These are phyloP conservation scores for Distichodus sexfasciatus DNA, from an alignment of 2,797 vertebrate species.

Conservation along the genomic window DNA sequence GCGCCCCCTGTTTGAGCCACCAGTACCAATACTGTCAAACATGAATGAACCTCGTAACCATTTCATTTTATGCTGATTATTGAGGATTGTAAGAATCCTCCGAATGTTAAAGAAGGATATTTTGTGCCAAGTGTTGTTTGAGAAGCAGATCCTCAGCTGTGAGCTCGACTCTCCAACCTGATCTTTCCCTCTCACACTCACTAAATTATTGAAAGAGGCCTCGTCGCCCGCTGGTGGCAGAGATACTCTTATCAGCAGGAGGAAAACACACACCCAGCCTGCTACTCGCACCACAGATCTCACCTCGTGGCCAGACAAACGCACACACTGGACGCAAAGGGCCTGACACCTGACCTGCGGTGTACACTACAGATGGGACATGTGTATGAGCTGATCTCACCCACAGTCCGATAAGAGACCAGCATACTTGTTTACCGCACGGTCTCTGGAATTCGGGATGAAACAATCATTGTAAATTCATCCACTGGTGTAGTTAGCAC, in stretches of 20 bases:
- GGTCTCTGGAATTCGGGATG: not conserved
- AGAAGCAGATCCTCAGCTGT: too few species aligned
- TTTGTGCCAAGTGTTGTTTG: too few species aligned
- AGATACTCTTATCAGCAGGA: constrained; percentile 42
- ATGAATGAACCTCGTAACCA: too few species aligned
- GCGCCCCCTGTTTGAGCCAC: too few species aligned
- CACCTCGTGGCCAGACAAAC: constrained; percentile 16
- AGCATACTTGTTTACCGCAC: constrained; percentile 11
- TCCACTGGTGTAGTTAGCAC: too few species aligned
- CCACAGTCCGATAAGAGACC: constrained; percentile 25
- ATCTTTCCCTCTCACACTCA: constrained; percentile 42
- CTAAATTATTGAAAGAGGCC: constrained; percentile 62
- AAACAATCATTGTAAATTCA: too few species aligned
- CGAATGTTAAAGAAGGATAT: too few species aligned
- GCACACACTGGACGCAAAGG: not conserved
- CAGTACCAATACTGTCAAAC: too few species aligned
- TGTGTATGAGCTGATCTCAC: not conserved
- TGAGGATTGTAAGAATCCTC: too few species aligned
- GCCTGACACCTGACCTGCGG: constrained; percentile 28
- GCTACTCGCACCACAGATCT: constrained; percentile 20
- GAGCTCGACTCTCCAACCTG: too few species aligned
- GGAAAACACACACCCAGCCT: constrained; percentile 22
- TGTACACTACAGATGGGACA: constrained; percentile 7
- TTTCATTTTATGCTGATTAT: too few species aligned
- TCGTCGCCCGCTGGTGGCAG: constrained; percentile 43